These are phyloP conservation scores for Cromileptes altivelis DNA, from an alignment of 2,113 vertebrate genomes.

Conservation along the genomic window DNA sequence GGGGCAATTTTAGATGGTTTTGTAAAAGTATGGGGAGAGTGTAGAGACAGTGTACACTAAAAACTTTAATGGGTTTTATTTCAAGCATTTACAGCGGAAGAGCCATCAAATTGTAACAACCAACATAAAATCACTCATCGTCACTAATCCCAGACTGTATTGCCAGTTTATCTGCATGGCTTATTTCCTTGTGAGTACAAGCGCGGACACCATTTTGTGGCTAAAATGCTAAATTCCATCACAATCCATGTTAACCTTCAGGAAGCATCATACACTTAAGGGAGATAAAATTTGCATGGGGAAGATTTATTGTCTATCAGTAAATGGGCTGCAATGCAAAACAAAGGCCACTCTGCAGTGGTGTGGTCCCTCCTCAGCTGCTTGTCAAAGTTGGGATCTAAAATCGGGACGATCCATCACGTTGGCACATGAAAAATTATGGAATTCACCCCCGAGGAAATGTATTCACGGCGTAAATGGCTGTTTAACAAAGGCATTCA, in stretches of 20 bases:
- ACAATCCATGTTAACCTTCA: conserved; percentile 85
- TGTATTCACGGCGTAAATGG: conserved; percentile 78
- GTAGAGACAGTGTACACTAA: conserved; percentile 68
- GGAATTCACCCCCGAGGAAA: conserved; percentile 78
- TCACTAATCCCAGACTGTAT: conserved; percentile 71
- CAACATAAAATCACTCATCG: conserved; percentile 78
- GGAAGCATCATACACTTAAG: conserved; percentile 78
- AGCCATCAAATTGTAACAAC: conserved; percentile 80
- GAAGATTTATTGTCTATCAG: conserved; percentile 87
- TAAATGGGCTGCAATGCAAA: conserved; percentile 81
- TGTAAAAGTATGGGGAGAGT: conserved; percentile 67
- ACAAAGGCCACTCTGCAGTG: conserved; percentile 72
- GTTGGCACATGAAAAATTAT: conserved; percentile 84
- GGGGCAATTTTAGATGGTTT: conserved; percentile 72
- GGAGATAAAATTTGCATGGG: conserved; percentile 82
- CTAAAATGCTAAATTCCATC: conserved; percentile 72
- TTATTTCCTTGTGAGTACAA: conserved; percentile 49
- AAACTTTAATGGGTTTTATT: conserved; percentile 81
- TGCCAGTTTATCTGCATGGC: conserved; percentile 69
- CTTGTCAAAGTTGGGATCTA: conserved; percentile 85
- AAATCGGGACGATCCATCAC: conserved; percentile 86
- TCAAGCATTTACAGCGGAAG: conserved; percentile 74
- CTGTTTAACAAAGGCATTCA: conserved; percentile 82
- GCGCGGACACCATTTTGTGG: conserved; percentile 55
- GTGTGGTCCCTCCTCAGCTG: conserved; percentile 67